These are phyloP conservation scores for Pheucticus melanocephalus DNA, from an alignment of 2,113 vertebrate species.

Conservation along the genomic window DNA sequence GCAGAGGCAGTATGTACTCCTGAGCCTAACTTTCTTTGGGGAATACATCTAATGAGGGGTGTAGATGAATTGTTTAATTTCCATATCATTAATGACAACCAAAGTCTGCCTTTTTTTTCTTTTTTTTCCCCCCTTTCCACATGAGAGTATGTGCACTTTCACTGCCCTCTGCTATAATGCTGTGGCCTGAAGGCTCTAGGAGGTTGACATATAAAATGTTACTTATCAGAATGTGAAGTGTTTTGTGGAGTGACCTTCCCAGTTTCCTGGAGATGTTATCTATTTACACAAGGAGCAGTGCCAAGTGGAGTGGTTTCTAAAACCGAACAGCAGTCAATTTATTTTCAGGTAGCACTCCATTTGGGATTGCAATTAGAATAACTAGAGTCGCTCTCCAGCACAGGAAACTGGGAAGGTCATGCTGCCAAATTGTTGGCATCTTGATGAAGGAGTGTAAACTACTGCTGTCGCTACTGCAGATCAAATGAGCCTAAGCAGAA, in stretches of 20 bases:
- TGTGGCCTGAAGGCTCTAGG: not conserved
- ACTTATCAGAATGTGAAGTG: not conserved
- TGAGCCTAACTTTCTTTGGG: not conserved
- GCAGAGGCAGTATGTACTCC: not conserved
- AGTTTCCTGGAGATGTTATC: not conserved
- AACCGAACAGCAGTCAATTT: constrained; percentile 32
- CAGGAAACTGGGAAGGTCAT: constrained; percentile 24
- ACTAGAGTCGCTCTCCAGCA: constrained; percentile 7
- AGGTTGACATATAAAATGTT: not conserved
- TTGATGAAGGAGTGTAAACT: constrained; percentile 14
- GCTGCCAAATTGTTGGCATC: constrained; percentile 3
- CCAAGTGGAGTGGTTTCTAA: not conserved
- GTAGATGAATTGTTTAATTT: not conserved
- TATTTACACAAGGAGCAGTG: not conserved
- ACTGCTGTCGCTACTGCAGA: not conserved
- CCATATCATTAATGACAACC: not conserved
- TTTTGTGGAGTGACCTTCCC: not conserved
- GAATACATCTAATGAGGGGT: not conserved
- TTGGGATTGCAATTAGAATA: constrained; percentile 43
- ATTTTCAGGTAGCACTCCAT: constrained; percentile 41
- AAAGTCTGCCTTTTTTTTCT: not conserved
- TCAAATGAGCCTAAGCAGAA: constrained; percentile 25
- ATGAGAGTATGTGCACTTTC: not conserved
- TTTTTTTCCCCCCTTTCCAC: not conserved
- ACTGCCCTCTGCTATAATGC: not conserved